Evolutionary conservation across 1,140 invertebrate species (phyloP), one percentile per base, ranked within the genome.

Genomic region (Latrodectus geometricus): DNA sequence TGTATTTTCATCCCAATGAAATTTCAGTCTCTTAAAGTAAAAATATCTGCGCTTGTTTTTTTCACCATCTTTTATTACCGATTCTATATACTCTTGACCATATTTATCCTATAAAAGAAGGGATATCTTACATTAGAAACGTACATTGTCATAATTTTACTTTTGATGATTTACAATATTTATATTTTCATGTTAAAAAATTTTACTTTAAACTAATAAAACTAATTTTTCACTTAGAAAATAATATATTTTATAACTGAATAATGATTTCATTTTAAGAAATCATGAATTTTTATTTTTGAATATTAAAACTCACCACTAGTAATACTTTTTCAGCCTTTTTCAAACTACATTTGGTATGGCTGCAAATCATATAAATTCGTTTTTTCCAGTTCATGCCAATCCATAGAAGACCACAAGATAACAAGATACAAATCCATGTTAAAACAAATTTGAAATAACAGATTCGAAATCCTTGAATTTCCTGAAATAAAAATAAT

Each of bases 321-420:
- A 97, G 92, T 17, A 98, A 91, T 69, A 98, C 92, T 90, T 94
- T 94, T 23, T 95, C 93, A 0, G 97, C 96, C n/a, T 92, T 89
- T 69, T 92, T 92, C 52, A 98, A 92, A 61, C 93, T 90, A 89
- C 95, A 96, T 88, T 92, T 92, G 35, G 90, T 91, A 89, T 96
- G 95, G 2, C 95, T 97, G 3, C 94, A 92, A 82, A 95, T 94
- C 21, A 98, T 92, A 89, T 94, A 92, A 91, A 95, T 93, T 76
- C 94, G 94, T 0, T 96, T 96, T 91, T 94, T 95, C 96, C 97
- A 98, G 90, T 97, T 95, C 90, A 97, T 95, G 65, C 97, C 90
- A 54, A 98, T 92, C 50, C 95, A 93, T 9, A 97, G 91, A 9
- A 96, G 89, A 49, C 97, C 97, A 20, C 93, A 91, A 12, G 94